These are phyloP conservation scores for Melinaea marsaeus DNA, from an alignment of 2,888 invertebrate genomes.

Conservation along the genomic window DNA sequence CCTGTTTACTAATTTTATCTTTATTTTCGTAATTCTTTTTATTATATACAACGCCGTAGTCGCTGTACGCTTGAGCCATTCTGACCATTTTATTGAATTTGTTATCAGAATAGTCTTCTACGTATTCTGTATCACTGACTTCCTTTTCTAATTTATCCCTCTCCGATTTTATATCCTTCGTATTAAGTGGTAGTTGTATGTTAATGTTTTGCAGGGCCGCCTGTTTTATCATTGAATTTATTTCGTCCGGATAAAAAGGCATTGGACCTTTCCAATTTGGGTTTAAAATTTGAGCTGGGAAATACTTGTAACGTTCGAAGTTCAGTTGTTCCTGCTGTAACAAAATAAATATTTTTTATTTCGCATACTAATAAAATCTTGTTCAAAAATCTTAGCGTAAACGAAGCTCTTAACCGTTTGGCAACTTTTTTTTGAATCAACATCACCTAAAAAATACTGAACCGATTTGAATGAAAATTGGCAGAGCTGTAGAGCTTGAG, in stretches of 20 bases:
- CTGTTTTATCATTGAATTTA: conserved; percentile 49
- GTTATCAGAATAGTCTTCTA: conserved; percentile 52
- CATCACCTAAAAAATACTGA: too few species aligned
- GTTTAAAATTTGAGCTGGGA: conserved; percentile 40
- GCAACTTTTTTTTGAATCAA: too few species aligned
- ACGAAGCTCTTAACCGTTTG: too few species aligned
- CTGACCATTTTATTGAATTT: conserved; percentile 48
- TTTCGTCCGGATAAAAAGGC: conserved; percentile 59
- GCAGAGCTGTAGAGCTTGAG: too few species aligned
- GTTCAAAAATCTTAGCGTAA: too few species aligned
- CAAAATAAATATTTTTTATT: background rate
- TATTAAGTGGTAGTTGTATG: conserved; percentile 29
- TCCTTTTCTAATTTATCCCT: conserved; percentile 33
- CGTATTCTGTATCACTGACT: conserved; percentile 50
- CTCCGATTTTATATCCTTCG: conserved; percentile 33
- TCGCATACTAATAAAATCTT: too few species aligned
- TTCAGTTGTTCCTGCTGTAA: conserved; percentile 14
- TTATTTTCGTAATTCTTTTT: conserved; percentile 44
- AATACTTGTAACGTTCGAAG: conserved; percentile 18
- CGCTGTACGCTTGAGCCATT: conserved; percentile 68
- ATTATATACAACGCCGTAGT: conserved; percentile 60
- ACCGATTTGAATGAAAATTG: too few species aligned
- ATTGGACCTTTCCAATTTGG: conserved; percentile 62
- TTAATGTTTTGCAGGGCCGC: conserved; percentile 39
- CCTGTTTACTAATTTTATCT: conserved; percentile 36